Evolutionary conservation across 2,113 vertebrate genomes (phyloP), one percentile per base, ranked within the genome.

Genomic region (Periophthalmus modestus): DNA sequence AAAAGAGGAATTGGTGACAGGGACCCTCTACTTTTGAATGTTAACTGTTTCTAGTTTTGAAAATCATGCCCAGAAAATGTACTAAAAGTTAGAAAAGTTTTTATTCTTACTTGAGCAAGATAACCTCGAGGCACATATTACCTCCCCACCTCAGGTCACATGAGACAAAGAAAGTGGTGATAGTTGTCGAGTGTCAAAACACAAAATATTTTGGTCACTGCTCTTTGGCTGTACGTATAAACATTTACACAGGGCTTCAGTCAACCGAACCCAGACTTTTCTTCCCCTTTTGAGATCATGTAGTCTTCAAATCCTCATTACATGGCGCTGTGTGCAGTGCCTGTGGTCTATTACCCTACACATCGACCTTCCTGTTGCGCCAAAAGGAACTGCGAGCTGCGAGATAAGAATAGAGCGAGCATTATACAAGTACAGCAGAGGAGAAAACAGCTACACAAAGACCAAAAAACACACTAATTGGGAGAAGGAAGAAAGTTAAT

Each of bases 341-440:
- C 87, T 86, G 82, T 89, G 87, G 87, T 83, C 78, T 82, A 79
- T 81, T 78, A 59, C 79, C 88, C 50, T 50, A 61, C 70, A 69
- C 80, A 88, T 91, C 79, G 78, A 78, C 81, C 85, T 92, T 92
- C 85, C 88, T 91, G 84, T 91, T 88, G 82, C 90, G 87, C 85
- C 81, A 73, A 88, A 62, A 91, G 89, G 85, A 91, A 89, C 87
- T 92, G 92, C 78, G 84, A 85, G 83, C 79, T 28, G 77, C 11
- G 75, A 87, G 92, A 93, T 93, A 93, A 93, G 91, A 81, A 69
- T 21, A 78, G 73, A 68, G 79, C 78, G 86, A 74, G 80, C 58
- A 61, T 21, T 19, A 7, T 61, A 24, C 18, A 63, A 59, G 69
- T 23, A 63, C 57, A 28, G 66, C 63, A 23, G 77, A 55, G 54